Evolutionary conservation across 2,113 vertebrate species (phyloP), one percentile per base, ranked within the genome.

Genomic region (Pogonocichla stellata): DNA sequence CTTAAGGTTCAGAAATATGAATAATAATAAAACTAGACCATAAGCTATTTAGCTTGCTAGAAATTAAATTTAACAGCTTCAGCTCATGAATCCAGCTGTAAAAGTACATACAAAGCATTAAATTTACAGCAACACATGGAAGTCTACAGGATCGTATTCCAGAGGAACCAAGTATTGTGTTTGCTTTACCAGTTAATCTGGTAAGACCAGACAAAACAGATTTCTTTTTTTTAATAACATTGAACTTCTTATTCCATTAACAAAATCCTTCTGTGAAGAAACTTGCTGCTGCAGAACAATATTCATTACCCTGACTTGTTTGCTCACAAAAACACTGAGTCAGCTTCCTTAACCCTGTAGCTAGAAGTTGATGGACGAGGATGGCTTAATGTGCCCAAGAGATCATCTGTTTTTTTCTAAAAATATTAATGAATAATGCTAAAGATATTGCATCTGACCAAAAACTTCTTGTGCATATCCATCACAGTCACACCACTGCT

Each of bases 1-100:
- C 90, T 96, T 93, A 94, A 94, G 73, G 91, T 91, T 95, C 75
- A 95, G 96, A 97, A 98, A 97, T 97, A 98, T 90, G 93, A 98
- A 97, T 97, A 97, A 97, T 97, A 97, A 92, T 84, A 95, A 95
- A 92, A 90, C 89, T 95, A 94, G 90, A 92, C 95, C 94, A 91
- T 98, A 96, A 97, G 94, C 73, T 97, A 95, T 97, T 98, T 97
- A 96, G 88, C 70, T 97, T 95, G 89, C 93, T 92, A 95, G 91
- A 93, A 95, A 97, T 95, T 96, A 96, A 97, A 97, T 96, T 96
- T 91, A 97, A 96, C 93, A 97, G 92, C 65, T 96, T 95, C 91
- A 96, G 85, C 74, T 94, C 94, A 94, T 90, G 95, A 95, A 91
- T 94, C 82, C 94, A 98, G 81, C 96, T 97, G 92, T 94, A 95